phyloP scores from a whole-genome alignment of 2,797 vertebrate genomes.

The Rhincodon typus region DNA sequence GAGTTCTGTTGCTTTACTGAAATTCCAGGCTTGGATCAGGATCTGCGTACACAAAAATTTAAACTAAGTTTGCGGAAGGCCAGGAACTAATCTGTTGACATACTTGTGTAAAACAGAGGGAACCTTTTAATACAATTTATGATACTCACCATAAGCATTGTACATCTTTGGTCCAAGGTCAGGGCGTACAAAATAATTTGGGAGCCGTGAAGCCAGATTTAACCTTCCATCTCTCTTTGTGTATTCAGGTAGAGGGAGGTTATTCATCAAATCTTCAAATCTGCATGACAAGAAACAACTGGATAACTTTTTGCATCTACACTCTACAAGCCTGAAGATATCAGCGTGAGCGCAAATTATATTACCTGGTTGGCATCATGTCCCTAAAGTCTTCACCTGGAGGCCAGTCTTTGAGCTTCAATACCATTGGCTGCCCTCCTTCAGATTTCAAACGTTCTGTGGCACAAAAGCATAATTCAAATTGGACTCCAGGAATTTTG shows the following conservation, averaged over 20 bases:
- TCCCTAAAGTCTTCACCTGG: conserved; percentile 95
- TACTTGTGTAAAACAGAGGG: neutral
- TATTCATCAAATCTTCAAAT: conserved; percentile 95
- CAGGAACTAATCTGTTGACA: neutral
- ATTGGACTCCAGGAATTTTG: neutral
- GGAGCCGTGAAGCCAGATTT: conserved; percentile 90
- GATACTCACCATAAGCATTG: conserved; percentile 87
- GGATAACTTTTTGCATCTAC: neutral
- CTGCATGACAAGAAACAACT: conserved; percentile 51
- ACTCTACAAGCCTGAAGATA: neutral
- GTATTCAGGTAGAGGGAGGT: conserved; percentile 95
- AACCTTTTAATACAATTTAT: neutral
- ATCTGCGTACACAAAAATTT: neutral
- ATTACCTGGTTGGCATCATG: conserved; percentile 95
- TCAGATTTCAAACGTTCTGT: conserved; percentile 79
- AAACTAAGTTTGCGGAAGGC: neutral
- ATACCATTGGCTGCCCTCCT: conserved; percentile 90
- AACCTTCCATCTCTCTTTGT: conserved; percentile 95
- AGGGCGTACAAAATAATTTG: conserved; percentile 95
- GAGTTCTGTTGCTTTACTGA: neutral
- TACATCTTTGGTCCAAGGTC: conserved; percentile 99
- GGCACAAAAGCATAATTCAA: neutral
- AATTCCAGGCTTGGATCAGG: neutral
- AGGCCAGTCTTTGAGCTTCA: conserved; percentile 98
- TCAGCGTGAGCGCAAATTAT: neutral